phyloP scores from a whole-genome alignment of 2,113 vertebrate species.

The Solea solea region DNA sequence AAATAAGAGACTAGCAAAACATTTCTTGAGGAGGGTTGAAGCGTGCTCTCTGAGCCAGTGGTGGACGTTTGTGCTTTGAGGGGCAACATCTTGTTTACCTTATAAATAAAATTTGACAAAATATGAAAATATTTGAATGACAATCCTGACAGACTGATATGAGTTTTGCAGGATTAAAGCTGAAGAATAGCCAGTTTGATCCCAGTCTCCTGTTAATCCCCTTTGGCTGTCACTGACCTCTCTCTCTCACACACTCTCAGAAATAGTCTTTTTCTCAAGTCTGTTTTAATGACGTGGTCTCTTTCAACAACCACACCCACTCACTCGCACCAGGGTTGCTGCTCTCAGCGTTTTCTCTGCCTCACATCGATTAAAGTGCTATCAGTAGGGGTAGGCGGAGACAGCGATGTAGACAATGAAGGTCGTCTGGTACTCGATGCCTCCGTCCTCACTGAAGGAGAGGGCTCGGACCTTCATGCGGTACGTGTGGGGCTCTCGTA shows the following conservation, averaged over 20 bases:
- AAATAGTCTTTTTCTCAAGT: constrained; percentile 42
- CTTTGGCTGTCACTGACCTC: constrained; percentile 24
- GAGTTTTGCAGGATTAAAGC: constrained; percentile 28
- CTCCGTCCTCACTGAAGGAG: constrained; percentile 86
- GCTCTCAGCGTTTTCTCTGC: neutral
- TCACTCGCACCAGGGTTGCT: constrained; percentile 6
- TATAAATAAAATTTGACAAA: constrained; percentile 58
- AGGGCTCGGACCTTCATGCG: constrained; percentile 92
- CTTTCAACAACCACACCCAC: constrained; percentile 45
- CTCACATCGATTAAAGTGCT: constrained; percentile 64
- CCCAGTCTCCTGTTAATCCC: constrained; percentile 16
- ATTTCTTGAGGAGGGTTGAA: constrained; percentile 19
- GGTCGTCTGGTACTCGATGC: constrained; percentile 94
- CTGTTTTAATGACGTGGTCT: constrained; percentile 53
- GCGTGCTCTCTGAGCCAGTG: constrained; percentile 21
- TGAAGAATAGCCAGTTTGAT: constrained; percentile 32
- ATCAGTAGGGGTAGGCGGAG: constrained; percentile 94
- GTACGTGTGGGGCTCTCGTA: constrained; percentile 89
- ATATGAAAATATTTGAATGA: constrained; percentile 15
- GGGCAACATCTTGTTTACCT: constrained; percentile 23
- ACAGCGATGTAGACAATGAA: constrained; percentile 98
- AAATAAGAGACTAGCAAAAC: constrained; percentile 50
- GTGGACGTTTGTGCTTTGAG: constrained; percentile 4
- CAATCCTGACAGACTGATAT: constrained; percentile 12
- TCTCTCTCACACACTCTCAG: constrained; percentile 25